These are phyloP conservation scores for Antigone vipio DNA, from an alignment of 2,113 vertebrate species.

Conservation along the genomic window DNA sequence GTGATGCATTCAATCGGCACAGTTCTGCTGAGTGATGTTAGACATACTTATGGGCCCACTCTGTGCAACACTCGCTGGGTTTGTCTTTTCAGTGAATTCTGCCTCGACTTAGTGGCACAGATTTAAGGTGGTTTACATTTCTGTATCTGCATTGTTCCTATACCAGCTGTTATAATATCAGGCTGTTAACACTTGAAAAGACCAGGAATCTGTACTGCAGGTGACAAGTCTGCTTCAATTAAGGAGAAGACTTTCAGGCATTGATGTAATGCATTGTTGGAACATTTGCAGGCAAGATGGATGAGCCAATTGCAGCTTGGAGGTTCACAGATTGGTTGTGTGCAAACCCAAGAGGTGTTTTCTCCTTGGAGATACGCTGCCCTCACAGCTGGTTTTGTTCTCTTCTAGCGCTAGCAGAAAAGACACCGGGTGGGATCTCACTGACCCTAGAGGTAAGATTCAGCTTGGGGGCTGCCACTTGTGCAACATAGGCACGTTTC, in stretches of 20 bases:
- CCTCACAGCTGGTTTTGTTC: not conserved
- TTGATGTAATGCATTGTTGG: not conserved
- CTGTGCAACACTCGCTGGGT: accelerated
- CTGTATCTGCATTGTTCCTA: not conserved
- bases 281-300: not conserved
- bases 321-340: not conserved
- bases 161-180: not conserved
- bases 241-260: not conserved
- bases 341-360: not conserved
- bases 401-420: not conserved
- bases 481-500: not conserved
- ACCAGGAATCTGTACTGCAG: not conserved
- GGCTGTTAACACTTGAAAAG: not conserved
- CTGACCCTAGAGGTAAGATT: not conserved
- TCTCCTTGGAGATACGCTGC: not conserved
- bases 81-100: not conserved
- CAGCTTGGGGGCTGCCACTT: not conserved
- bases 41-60: not conserved
- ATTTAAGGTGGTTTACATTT: not conserved
- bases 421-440: not conserved
- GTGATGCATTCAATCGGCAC: accelerated
- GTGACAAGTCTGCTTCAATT: not conserved
- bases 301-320: not conserved
- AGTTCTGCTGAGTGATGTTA: not conserved
- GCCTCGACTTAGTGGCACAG: not conserved